Conservation (phyloP, 2,113 vertebrate species). For the Aspidoscelis tigris region DNA sequence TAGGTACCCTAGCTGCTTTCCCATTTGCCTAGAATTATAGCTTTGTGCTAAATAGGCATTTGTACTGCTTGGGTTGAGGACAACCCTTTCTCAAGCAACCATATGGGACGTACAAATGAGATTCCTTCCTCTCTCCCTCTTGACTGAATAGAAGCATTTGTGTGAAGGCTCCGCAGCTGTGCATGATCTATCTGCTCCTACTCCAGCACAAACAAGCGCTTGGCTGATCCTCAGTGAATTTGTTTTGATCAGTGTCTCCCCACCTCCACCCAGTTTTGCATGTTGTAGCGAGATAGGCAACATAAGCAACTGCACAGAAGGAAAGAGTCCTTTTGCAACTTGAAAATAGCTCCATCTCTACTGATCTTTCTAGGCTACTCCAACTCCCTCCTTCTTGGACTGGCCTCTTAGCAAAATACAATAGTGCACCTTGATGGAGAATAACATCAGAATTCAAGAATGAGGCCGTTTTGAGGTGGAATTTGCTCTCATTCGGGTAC, state of each 20-base stretch:
- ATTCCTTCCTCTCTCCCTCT: neutral
- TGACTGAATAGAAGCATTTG: neutral
- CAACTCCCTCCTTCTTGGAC: neutral
- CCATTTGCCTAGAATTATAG: too few species aligned
- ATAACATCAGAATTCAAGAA: neutral
- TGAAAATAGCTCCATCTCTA: neutral
- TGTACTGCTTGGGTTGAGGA: neutral
- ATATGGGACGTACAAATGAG: neutral
- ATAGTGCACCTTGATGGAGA: neutral
- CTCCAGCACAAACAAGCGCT: neutral
- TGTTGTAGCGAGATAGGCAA: neutral
- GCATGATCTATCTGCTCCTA: rapidly evolving
- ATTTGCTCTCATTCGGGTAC: too few species aligned
- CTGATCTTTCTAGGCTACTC: neutral
- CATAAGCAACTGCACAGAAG: neutral
- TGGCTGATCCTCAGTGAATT: neutral
- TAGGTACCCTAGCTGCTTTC: too few species aligned
- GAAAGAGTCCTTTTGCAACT: neutral
- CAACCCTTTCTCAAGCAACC: neutral
- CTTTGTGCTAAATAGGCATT: too few species aligned
- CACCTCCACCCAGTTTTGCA: neutral
- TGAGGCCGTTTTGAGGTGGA: too few species aligned
- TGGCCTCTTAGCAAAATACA: neutral
- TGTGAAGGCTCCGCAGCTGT: neutral
- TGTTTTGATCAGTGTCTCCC: neutral